Percentiles rank a stretch among this genome's conserved stretches.
Conservation (phyloP, 2,888 invertebrate genomes). For the Eledone cirrhosa region DNA sequence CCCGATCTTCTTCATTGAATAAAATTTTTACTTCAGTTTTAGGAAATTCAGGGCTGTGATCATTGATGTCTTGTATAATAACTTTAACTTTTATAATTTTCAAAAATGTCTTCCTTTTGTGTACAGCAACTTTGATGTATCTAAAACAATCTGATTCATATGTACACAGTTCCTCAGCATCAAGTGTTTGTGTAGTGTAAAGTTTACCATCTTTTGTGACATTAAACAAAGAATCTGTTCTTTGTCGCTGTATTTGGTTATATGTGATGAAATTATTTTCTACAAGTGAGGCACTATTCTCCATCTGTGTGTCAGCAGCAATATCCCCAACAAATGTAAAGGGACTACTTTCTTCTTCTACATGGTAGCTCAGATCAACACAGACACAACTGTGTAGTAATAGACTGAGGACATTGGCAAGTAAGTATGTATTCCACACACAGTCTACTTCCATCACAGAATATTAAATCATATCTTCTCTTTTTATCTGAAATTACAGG, state of each 20-base stretch:
- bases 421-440: too few species aligned
- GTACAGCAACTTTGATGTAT: not conserved
- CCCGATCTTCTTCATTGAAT: slow-evolving; percentile 31
- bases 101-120: not conserved
- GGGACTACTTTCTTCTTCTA: slow-evolving; percentile 14
- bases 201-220: not conserved
- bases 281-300: not conserved
- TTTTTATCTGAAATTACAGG: too few species aligned
- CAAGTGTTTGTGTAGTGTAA: not conserved
- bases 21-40: not conserved
- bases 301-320: not conserved
- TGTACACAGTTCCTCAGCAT: not conserved
- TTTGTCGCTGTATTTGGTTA: not conserved
- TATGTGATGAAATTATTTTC: not conserved
- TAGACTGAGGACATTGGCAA: too few species aligned
- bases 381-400: not conserved
- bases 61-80: slow-evolving; percentile 34
- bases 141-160: not conserved
- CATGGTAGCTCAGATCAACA: slow-evolving; percentile 8
- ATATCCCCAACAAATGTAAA: not conserved
- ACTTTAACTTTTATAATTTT: not conserved
- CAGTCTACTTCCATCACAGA: too few species aligned
- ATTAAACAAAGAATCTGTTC: not conserved
- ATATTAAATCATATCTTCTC: too few species aligned
- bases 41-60: slow-evolving; percentile 32